phyloP scores from a whole-genome alignment of 1,140 invertebrate genomes.

The Steinernema feltiae region DNA sequence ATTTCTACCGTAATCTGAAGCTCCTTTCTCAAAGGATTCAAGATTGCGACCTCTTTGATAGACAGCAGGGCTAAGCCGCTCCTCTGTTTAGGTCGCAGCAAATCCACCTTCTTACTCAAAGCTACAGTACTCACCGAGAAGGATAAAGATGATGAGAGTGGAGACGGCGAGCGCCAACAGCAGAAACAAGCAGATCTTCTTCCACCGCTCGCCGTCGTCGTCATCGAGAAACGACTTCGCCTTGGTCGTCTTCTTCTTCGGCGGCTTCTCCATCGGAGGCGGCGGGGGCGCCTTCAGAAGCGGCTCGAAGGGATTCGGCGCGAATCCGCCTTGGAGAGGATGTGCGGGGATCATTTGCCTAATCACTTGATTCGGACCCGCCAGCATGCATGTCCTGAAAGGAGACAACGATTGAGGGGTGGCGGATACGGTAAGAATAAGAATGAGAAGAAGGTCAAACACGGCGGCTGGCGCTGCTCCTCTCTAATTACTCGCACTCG shows the following conservation, averaged over 20 bases:
- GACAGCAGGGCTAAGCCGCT: no score
- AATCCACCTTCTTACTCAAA: no score
- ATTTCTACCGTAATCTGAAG: no score
- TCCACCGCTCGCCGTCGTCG: not conserved
- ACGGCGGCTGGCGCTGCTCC: not conserved
- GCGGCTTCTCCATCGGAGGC: not conserved
- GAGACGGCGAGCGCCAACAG: not conserved
- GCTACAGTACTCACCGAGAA: not conserved
- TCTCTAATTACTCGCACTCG: not conserved
- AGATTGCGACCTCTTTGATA: no score
- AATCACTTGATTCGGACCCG: conserved; percentile 3
- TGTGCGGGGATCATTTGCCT: not conserved
- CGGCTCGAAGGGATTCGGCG: conserved; percentile 6
- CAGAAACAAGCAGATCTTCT: conserved; percentile 6
- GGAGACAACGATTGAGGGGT: not conserved
- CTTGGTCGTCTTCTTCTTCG: not conserved
- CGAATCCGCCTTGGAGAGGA: not conserved
- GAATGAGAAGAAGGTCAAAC: conserved; percentile 5
- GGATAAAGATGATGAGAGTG: not conserved
- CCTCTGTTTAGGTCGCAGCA: no score
- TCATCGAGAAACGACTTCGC: not conserved
- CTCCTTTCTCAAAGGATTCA: no score
- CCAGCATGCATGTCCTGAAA: conserved; percentile 8
- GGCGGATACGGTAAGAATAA: not conserved
- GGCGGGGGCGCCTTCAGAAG: not conserved